phyloP scores from a whole-genome alignment of 2,888 invertebrate species.

The Strigamia crassipes region DNA sequence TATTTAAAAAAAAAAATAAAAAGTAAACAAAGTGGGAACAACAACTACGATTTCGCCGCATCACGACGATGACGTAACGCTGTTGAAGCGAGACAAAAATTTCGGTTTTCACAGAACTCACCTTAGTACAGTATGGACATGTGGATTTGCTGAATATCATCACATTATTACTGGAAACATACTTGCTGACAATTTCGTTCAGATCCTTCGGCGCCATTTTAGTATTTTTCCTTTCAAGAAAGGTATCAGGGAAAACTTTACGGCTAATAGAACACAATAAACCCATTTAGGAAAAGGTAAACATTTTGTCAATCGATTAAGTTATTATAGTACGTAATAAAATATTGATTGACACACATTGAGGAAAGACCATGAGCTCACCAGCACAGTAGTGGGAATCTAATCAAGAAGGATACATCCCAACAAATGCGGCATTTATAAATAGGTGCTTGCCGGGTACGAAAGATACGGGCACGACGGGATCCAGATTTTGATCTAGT shows the following conservation, averaged over 20 bases:
- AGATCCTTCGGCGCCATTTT: constrained; percentile 37
- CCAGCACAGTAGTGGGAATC: background rate
- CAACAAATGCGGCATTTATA: background rate
- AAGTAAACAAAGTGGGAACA: background rate
- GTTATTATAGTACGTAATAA: background rate
- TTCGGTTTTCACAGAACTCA: background rate
- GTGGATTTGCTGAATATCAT: constrained; percentile 49
- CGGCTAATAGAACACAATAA: background rate
- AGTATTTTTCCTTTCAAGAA: background rate
- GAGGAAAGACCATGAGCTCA: background rate
- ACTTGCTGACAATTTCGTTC: constrained; percentile 31
- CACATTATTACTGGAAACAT: constrained; percentile 47
- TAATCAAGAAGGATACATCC: background rate
- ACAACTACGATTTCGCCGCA: background rate
- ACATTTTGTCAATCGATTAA: background rate
- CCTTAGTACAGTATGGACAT: constrained; percentile 47
- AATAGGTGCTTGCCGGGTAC: background rate
- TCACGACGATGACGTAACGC: background rate
- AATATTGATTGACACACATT: background rate
- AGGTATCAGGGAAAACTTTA: background rate
- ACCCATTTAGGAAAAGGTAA: background rate
- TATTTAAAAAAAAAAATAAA: background rate
- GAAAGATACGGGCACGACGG: background rate
- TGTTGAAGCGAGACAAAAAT: background rate
- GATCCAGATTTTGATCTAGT: background rate